A percentile compares a stretch with the other conserved stretches of the same genome.
These are phyloP conservation scores for Gopherus flavomarginatus DNA, from an alignment of 2,113 vertebrate species.

Conservation along the genomic window DNA sequence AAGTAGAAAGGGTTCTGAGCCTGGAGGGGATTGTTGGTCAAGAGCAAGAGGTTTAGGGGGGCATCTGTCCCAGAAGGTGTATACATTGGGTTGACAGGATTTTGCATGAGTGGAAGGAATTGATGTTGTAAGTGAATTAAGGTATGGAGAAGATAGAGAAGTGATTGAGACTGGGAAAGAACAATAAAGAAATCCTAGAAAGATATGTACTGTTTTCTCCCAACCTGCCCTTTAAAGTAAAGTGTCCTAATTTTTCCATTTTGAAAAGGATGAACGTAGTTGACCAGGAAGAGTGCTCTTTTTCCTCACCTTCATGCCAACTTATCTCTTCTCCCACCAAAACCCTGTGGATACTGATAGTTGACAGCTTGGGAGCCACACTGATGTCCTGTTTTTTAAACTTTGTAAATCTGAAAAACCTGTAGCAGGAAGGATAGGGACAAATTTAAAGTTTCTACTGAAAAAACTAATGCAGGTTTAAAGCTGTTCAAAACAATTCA, in stretches of 20 bases:
- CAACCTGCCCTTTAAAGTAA: not conserved
- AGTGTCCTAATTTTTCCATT: not conserved
- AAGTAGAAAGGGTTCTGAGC: not conserved
- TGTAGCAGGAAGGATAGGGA: not conserved
- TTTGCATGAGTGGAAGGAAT: not conserved
- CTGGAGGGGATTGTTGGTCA: not conserved
- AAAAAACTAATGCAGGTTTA: constrained; percentile 19
- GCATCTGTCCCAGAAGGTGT: not conserved
- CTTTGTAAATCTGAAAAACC: not conserved
- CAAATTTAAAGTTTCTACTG: not conserved
- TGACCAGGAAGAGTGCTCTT: not conserved
- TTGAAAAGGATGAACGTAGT: not conserved
- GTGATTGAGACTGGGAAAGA: not conserved
- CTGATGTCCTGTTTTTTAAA: not conserved
- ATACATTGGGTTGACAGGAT: not conserved
- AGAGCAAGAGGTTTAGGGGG: not conserved
- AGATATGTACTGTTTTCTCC: not conserved
- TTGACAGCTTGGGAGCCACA: not conserved
- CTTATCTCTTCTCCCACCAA: not conserved
- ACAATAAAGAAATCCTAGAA: not conserved
- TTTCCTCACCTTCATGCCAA: not conserved
- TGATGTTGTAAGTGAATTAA: not conserved
- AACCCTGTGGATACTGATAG: not conserved
- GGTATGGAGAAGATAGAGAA: not conserved
- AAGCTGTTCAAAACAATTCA: not conserved